These are phyloP conservation scores for Synergus umbraculus DNA, from an alignment of 2,888 invertebrate genomes.

Conservation along the genomic window DNA sequence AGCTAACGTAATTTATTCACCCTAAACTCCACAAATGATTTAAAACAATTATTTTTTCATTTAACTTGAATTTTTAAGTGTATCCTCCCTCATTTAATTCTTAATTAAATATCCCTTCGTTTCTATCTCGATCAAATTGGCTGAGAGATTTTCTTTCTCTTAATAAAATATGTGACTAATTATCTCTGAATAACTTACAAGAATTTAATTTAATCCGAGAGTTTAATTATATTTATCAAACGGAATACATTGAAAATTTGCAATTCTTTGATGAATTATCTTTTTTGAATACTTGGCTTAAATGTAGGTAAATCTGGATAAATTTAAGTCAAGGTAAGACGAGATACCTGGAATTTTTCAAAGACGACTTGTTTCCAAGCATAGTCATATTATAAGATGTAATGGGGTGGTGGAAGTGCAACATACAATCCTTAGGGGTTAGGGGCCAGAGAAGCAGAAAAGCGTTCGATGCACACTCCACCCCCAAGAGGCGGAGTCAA, in stretches of 20 bases:
- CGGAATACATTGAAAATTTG: too few relatives aligned
- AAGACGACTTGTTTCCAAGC: constrained; percentile 66
- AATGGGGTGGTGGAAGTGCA: constrained; percentile 70
- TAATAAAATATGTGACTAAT: too few relatives aligned
- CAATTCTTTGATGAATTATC: neutral
- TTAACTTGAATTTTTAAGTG: neutral
- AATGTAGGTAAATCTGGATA: neutral
- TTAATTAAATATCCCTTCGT: neutral
- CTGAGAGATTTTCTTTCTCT: too few relatives aligned
- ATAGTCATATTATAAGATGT: constrained; percentile 43
- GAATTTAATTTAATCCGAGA: too few relatives aligned
- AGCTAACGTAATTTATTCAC: constrained; percentile 9
- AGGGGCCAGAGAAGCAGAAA: constrained; percentile 59
- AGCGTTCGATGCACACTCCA: constrained; percentile 67
- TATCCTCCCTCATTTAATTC: neutral
- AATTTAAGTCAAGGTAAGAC: neutral
- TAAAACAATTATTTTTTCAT: neutral
- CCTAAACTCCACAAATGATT: neutral
- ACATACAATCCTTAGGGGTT: constrained; percentile 61
- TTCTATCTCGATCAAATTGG: too few relatives aligned
- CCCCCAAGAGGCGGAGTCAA: constrained; percentile 74
- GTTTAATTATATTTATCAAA: too few relatives aligned
- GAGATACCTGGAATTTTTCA: neutral
- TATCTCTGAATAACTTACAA: too few relatives aligned
- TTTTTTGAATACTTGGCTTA: neutral